Percentiles rank a stretch among this genome's conserved stretches.
Evolutionary conservation across 2,888 invertebrate genomes (phyloP).

Genomic region (Drosophila neonasuta): DNA sequence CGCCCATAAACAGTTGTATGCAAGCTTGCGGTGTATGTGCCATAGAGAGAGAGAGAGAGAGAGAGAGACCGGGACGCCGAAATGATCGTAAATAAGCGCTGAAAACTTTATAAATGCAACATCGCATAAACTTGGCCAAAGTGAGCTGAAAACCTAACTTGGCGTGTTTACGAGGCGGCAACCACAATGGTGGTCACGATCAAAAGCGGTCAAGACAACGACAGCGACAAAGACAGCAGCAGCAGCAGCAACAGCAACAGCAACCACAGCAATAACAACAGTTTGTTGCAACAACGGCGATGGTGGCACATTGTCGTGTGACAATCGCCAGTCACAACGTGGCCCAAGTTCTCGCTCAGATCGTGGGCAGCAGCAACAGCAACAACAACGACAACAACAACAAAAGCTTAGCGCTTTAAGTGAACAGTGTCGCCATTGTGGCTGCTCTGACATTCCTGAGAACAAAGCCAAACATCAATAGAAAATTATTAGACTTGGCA

Average conservation of each 20-base stretch:
- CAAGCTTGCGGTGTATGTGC: slow-evolving; percentile 15
- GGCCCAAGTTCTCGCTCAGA: slow-evolving; percentile 35
- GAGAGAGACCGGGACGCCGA: slow-evolving; percentile 17
- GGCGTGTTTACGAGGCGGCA: slow-evolving; percentile 78
- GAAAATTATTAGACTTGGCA: not conserved
- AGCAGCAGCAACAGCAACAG: slow-evolving; percentile 21
- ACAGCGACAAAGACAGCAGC: slow-evolving; percentile 16
- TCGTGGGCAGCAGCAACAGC: slow-evolving; percentile 64
- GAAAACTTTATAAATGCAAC: slow-evolving; percentile 76
- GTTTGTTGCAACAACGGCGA: slow-evolving; percentile 27
- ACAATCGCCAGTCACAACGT: slow-evolving; percentile 60
- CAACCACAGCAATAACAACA: slow-evolving; percentile 18
- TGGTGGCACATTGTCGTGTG: slow-evolving; percentile 65
- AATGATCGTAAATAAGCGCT: slow-evolving; percentile 76
- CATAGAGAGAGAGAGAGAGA: too few relatives aligned
- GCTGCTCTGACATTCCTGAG: slow-evolving; percentile 67
- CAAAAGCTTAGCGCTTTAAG: not conserved
- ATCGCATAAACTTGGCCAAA: slow-evolving; percentile 70
- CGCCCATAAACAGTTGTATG: slow-evolving; percentile 14
- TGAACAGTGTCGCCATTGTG: slow-evolving; percentile 56
- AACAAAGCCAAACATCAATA: slow-evolving; percentile 24
- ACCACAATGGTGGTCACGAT: slow-evolving; percentile 78
- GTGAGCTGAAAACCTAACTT: slow-evolving; percentile 46
- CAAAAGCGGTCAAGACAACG: slow-evolving; percentile 72
- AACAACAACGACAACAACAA: too few relatives aligned